Base-by-base conservation (phyloP, 2,888 invertebrate species). In the Sturmia bella region DNA sequence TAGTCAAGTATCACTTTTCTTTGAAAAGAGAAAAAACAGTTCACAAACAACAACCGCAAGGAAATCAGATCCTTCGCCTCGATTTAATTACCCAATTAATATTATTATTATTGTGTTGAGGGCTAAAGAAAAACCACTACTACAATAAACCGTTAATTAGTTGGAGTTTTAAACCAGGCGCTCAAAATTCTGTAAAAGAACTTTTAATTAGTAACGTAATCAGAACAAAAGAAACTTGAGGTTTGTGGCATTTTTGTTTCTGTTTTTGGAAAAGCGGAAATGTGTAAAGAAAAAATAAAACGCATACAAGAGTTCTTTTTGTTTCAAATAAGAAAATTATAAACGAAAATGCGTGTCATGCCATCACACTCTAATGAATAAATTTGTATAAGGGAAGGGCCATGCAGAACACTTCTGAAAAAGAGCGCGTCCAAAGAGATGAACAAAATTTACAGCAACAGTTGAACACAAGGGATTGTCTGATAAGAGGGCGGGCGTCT, bases 151-250 rank as follows among this genome's bases (percentile, higher is more conserved):
- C 85, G 87, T 89, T 89, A 89, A 89, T 89, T 89, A 89, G 89
- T 88, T 89, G 87, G 88, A 88, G 88, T 87, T 88, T 87, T 87
- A 85, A 83, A 89, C 85, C 86, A 89, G 89, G 89, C 87, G 86
- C 83, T 12, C 89, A 89, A 88, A 72, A 84, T 59, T 64, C 17
- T 52, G 15, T 78, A 83, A 80, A 85, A 84, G 83, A 68, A 54
- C n/a, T 66, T 68, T 63, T 78, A 80, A 82, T 82, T 82, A 82
- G 74, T 19, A 56, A 50, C 6, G 61, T 57, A 59, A 41, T 15
- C 12, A 56, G n/a, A 69, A 45, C 48, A 15, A 37, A 63, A 63
- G 21, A 32, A 54, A 17, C 43, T 45, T 24, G 17, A 43, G 43
- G 45, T 39, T 59, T 69, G 32, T 50, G 32, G 37, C n/a, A 32